phyloP scores from a whole-genome alignment of 1,140 invertebrate genomes.

The Neocloeon triangulifer region DNA sequence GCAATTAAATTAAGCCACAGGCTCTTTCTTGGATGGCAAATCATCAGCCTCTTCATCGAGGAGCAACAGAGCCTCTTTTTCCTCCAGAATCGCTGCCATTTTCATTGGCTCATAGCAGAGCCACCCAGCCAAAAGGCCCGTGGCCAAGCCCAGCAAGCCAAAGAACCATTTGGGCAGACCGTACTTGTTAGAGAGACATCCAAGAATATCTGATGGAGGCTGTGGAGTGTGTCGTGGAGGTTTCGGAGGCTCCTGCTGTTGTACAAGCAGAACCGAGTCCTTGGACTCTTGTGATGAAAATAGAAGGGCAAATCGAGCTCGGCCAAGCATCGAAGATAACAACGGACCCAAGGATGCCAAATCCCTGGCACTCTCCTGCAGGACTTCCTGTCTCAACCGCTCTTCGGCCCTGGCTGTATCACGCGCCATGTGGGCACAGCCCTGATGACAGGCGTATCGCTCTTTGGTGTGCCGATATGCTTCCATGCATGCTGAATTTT shows the following conservation, averaged over 20 bases:
- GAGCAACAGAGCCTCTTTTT: too few species aligned
- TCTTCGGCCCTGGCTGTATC: not conserved
- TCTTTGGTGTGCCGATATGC: conserved; percentile 16
- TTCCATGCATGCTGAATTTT: conserved; percentile 20
- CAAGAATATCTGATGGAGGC: conserved; percentile 20
- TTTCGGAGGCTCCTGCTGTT: conserved; percentile 15
- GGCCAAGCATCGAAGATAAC: too few species aligned
- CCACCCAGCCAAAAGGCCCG: conserved; percentile 24
- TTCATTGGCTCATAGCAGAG: conserved; percentile 21
- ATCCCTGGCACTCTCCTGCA: conserved; percentile 7
- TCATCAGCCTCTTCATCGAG: too few species aligned
- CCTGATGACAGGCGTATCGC: conserved; percentile 15
- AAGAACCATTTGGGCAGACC: conserved; percentile 25
- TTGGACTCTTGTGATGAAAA: too few species aligned
- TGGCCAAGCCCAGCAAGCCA: conserved; percentile 18
- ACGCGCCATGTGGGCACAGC: conserved; percentile 18
- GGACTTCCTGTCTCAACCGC: not conserved
- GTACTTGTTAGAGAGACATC: conserved; percentile 25
- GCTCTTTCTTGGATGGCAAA: too few species aligned
- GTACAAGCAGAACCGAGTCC: conserved; percentile 16
- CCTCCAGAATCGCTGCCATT: too few species aligned
- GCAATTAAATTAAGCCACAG: too few species aligned
- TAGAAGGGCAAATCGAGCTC: too few species aligned
- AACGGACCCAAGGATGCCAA: too few species aligned
- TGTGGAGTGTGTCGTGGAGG: conserved; percentile 12